phyloP scores from a whole-genome alignment of 2,888 invertebrate species.

The Congeria kusceri region DNA sequence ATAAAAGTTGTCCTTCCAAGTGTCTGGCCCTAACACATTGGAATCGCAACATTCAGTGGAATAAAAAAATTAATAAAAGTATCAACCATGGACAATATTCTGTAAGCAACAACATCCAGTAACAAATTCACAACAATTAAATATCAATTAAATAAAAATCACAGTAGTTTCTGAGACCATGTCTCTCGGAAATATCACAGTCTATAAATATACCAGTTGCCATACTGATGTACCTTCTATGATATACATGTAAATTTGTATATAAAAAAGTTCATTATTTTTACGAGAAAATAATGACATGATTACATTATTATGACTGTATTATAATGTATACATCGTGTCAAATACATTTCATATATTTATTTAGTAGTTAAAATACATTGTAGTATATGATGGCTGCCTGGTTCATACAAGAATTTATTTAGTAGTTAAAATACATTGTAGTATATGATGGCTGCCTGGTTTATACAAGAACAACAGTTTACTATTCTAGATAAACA shows the following conservation, averaged over 20 bases:
- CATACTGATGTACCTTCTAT: slow-evolving; percentile 22
- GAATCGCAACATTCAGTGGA: neutral
- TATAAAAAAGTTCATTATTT: neutral
- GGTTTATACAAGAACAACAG: no score
- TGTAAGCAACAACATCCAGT: neutral
- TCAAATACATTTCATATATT: no score
- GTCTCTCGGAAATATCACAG: slow-evolving; percentile 50
- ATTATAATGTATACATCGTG: no score
- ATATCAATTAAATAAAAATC: slow-evolving; percentile 31
- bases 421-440: no score
- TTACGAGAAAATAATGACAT: neutral
- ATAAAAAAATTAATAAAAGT: neutral
- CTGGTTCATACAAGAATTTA: no score
- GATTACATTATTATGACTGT: slow-evolving; percentile 11
- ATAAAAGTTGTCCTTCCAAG: neutral
- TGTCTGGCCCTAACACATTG: slow-evolving; percentile 1
- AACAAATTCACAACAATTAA: slow-evolving; percentile 2
- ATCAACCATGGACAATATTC: neutral
- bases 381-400: no score
- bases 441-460: no score
- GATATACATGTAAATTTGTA: neutral
- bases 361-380: no score
- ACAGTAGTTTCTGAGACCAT: slow-evolving; percentile 40
- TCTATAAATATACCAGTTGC: slow-evolving; percentile 36
- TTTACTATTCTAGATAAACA: no score